phyloP scores from a whole-genome alignment of 2,888 invertebrate species.

The Ceratothoa steindachneri region DNA sequence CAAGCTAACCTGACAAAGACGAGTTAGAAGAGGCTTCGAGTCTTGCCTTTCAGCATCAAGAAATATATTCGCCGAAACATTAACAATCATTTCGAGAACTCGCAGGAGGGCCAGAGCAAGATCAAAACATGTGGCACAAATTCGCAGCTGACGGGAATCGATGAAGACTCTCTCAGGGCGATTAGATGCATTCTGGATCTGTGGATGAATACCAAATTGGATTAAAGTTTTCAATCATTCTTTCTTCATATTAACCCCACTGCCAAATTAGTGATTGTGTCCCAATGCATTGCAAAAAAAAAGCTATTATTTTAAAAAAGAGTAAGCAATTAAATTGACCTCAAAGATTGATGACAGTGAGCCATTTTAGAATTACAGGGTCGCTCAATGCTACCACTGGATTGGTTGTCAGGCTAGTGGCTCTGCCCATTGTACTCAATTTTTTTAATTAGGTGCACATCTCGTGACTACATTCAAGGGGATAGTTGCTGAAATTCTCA shows the following conservation, averaged over 20 bases:
- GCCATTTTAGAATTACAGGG: no score
- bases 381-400: no score
- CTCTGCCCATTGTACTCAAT: no score
- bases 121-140: slow-evolving; percentile 79
- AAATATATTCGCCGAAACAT: slow-evolving; percentile 64
- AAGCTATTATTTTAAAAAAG: neutral
- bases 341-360: no score
- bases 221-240: slow-evolving; percentile 7
- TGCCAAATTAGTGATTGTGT: neutral
- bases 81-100: slow-evolving; percentile 73
- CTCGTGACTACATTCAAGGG: no score
- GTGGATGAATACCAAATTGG: slow-evolving; percentile 25
- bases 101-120: slow-evolving; percentile 71
- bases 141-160: slow-evolving; percentile 71
- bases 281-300: neutral
- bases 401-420: no score
- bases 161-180: slow-evolving; percentile 61
- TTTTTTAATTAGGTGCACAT: no score
- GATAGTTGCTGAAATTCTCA: no score
- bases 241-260: slow-evolving; percentile 5
- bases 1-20: slow-evolving; percentile 61
- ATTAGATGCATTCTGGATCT: slow-evolving; percentile 64
- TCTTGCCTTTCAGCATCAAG: slow-evolving; percentile 64
- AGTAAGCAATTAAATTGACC: no score
- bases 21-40: slow-evolving; percentile 65